Base-by-base conservation (phyloP, 2,888 invertebrate species). In the Thymelicus acteon region DNA sequence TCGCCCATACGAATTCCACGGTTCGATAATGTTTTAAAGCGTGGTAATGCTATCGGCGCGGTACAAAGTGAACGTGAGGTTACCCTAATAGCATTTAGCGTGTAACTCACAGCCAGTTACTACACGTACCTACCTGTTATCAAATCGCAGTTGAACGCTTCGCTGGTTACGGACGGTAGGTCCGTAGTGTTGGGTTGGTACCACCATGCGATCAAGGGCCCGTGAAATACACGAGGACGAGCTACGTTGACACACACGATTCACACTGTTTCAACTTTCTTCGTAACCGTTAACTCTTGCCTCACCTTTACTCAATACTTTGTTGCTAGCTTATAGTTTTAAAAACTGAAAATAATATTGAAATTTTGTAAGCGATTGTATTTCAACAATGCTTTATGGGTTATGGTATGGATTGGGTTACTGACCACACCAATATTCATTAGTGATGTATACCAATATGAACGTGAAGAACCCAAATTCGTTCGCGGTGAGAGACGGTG, bases 91-190 rank as follows among this genome's bases (percentile, higher is more conserved):
- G 78, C 81, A 80, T 81, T 83, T 76, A 80, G 75, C 81, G 79
- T 81, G 82, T 81, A 82, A 72, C 64, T 60, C 64, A 63, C 70
- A 60, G 52, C 70, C 52, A 64, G 64, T 64, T 70, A 64, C 70
- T 39, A 48, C 70, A 60, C 63, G 81, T 79, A 85, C 83, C 80
- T 79, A 85, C 83, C 81, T 81, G 82, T 87, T 90, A 88, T 89
- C 87, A 87, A 90, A 89, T 88, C 85, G 85, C 82, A 72, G 86
- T 82, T 80, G 80, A 81, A 82, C 81, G 88, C 86, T 85, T 84
- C 86, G 87, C 75, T 87, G 86, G 82, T 79, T 85, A 82, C 83
- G 74, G 80, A 77, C 82, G 85, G 49, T 52, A 19, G 49, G 82
- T 82, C 82, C 83, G 37, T 48, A 58, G 57, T 37, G 60, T 60